Percentiles rank a stretch among this genome's conserved stretches.
These are phyloP conservation scores for Mizuhopecten yessoensis DNA, from an alignment of 1,140 invertebrate genomes.

Conservation along the genomic window DNA sequence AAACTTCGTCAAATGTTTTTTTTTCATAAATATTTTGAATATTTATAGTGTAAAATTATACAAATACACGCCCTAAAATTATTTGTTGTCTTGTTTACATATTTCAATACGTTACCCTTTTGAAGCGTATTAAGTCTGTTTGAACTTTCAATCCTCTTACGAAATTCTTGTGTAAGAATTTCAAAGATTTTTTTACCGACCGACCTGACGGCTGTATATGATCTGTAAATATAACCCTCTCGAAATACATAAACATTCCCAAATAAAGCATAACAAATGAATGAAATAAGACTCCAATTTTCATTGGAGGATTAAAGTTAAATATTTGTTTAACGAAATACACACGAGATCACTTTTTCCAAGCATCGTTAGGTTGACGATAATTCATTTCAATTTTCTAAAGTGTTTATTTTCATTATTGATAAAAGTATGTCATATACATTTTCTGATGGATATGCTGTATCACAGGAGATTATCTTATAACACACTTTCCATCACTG, in stretches of 20 bases:
- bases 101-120: neutral
- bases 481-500: neutral
- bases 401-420: neutral
- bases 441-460: neutral
- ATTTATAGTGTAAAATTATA: neutral
- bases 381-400: neutral
- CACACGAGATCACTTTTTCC: neutral
- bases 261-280: neutral
- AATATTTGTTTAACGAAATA: neutral
- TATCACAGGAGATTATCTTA: neutral
- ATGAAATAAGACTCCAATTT: neutral
- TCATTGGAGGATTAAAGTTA: neutral
- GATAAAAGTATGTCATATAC: neutral
- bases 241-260: neutral
- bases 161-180: neutral
- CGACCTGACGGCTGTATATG: neutral
- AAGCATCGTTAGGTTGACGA: neutral
- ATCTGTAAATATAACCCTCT: neutral
- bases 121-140: neutral
- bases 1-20: too few relatives aligned
- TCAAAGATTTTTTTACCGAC: neutral
- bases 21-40: too few relatives aligned
- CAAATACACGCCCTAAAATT: neutral
- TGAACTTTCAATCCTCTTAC: neutral
- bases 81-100: neutral